A percentile compares a stretch with the other conserved stretches of the same genome.
Evolutionary conservation across 2,113 vertebrate species (phyloP).

Genomic region (Phalacrocorax aristotelis): DNA sequence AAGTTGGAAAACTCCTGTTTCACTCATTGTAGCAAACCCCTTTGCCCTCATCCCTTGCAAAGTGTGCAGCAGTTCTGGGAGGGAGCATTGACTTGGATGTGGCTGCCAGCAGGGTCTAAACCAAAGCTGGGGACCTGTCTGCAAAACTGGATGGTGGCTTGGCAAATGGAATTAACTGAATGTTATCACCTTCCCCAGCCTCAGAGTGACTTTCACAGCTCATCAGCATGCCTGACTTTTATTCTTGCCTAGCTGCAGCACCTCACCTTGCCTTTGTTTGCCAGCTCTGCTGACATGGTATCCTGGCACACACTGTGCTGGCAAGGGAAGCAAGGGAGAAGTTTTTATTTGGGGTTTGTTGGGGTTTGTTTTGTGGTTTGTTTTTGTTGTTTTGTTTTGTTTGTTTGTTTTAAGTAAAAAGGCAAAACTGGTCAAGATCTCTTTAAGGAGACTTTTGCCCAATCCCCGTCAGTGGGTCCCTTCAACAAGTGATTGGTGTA

Average conservation of each 20-base stretch:
- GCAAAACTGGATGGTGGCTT: not conserved
- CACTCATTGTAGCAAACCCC: not conserved
- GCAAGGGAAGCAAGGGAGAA: not conserved
- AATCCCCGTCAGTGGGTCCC: too few relatives aligned
- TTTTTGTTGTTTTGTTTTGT: too few relatives aligned
- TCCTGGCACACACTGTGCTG: fast-evolving
- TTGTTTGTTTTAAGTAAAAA: too few relatives aligned
- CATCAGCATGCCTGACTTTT: not conserved
- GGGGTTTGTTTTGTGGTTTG: too few relatives aligned
- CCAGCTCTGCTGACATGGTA: not conserved
- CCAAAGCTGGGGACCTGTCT: not conserved
- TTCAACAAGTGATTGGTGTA: not conserved
- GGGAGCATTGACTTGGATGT: fast-evolving
- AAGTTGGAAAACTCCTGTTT: not conserved
- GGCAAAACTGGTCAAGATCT: not conserved
- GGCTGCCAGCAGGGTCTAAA: not conserved
- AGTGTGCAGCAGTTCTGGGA: fast-evolving
- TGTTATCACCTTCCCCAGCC: not conserved
- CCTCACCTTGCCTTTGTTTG: not conserved
- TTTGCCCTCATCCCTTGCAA: not conserved
- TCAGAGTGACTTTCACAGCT: not conserved
- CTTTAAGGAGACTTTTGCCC: not conserved
- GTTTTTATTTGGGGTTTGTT: not conserved
- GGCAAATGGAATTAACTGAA: not conserved
- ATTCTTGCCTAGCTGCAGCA: not conserved